Conservation (phyloP, 2,797 vertebrate genomes). For the Selene dorsalis region DNA sequence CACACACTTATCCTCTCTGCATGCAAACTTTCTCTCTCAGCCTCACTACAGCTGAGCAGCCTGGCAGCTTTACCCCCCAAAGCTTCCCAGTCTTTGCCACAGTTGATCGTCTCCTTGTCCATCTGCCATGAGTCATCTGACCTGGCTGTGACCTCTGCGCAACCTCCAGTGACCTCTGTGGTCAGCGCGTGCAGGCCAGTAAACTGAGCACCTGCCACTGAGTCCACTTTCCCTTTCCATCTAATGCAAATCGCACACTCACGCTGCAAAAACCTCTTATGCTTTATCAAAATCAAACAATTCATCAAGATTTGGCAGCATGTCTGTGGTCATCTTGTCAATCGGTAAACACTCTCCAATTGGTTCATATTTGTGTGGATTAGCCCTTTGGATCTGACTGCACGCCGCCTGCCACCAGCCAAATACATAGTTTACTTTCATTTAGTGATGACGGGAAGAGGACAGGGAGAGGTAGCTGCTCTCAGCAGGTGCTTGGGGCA, state of each 20-base stretch:
- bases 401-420: constrained; percentile 61
- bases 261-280: constrained; percentile 21
- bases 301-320: constrained; percentile 34
- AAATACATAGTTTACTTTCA: constrained; percentile 74
- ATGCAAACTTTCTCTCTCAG: constrained; percentile 23
- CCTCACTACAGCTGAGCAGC: constrained; percentile 9
- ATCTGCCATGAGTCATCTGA: constrained; percentile 56
- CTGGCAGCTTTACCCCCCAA: constrained; percentile 20
- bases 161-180: constrained; percentile 62
- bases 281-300: constrained; percentile 48
- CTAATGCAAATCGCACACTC: constrained; percentile 25
- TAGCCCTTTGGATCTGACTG: constrained; percentile 44
- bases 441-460: constrained; percentile 63
- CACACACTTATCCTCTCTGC: constrained; percentile 19
- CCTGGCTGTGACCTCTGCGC: constrained; percentile 27
- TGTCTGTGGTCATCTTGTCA: constrained; percentile 47
- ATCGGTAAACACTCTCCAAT: constrained; percentile 53
- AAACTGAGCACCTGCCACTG: constrained; percentile 51
- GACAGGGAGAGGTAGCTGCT: constrained; percentile 55
- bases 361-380: constrained; percentile 61
- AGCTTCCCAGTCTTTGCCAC: constrained; percentile 20
- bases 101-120: constrained; percentile 33
- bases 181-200: constrained; percentile 52
- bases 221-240: constrained; percentile 63
- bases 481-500: constrained; percentile 67